A percentile compares a stretch with the other conserved stretches of the same genome.
Evolutionary conservation across 2,113 vertebrate genomes (phyloP).

Genomic region (Sphyrna mokarran): DNA sequence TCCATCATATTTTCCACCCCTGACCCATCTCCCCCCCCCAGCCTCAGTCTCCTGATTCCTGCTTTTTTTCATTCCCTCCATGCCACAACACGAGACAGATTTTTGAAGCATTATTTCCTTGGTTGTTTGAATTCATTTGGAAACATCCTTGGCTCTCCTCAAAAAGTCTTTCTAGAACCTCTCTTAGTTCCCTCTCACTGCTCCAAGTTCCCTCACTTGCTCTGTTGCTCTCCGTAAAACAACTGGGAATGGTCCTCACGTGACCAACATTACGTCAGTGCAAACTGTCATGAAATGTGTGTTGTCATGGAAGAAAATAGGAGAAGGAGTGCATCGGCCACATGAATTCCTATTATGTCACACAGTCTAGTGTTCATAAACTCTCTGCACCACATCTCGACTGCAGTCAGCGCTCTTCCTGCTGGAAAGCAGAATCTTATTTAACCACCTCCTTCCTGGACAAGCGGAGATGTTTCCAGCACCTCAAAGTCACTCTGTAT

Average conservation of each 20-base stretch:
- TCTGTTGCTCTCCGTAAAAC: not conserved
- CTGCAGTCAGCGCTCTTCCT: not conserved
- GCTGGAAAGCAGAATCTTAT: constrained; percentile 40
- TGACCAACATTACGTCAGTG: not conserved
- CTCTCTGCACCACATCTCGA: not conserved
- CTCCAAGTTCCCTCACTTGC: not conserved
- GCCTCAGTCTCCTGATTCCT: not conserved
- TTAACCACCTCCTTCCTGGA: constrained; percentile 65
- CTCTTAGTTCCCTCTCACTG: not conserved
- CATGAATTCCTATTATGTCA: not conserved
- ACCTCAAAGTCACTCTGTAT: constrained; percentile 70
- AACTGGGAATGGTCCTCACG: not conserved
- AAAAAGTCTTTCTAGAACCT: not conserved
- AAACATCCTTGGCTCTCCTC: not conserved
- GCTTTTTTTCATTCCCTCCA: not conserved
- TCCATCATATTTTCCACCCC: not conserved
- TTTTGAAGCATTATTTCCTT: not conserved
- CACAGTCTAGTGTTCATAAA: not conserved
- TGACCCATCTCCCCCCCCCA: not conserved
- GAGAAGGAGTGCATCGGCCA: not conserved
- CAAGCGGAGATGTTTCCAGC: constrained; percentile 77
- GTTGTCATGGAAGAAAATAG: not conserved
- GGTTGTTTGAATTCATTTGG: not conserved
- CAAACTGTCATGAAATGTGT: not conserved
- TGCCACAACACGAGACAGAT: not conserved